Percentiles rank a stretch among this genome's conserved stretches.
phyloP scores from a whole-genome alignment of 2,888 invertebrate species.

The Gastrophysa polygoni region DNA sequence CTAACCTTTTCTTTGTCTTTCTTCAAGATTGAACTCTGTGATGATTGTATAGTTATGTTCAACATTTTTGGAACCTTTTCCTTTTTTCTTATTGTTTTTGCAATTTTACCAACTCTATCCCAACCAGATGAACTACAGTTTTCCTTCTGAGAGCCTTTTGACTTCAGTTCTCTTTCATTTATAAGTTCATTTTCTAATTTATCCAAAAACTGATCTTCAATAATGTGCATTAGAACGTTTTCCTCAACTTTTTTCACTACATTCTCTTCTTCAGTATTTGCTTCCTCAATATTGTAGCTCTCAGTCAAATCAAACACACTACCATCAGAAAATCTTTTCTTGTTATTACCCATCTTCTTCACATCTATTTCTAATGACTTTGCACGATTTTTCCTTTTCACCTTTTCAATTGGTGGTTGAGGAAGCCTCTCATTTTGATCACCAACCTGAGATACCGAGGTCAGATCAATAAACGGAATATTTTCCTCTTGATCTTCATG shows the following conservation, averaged over 20 bases:
- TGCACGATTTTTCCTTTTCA: slow-evolving; percentile 19
- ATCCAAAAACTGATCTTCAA: slow-evolving; percentile 47
- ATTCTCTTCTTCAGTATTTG: slow-evolving; percentile 38
- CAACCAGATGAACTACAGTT: slow-evolving; percentile 33
- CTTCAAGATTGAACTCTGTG: slow-evolving; percentile 3
- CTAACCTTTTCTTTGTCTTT: neutral
- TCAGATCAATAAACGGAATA: slow-evolving; percentile 10
- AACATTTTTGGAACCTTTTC: slow-evolving; percentile 32
- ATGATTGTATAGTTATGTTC: slow-evolving; percentile 29
- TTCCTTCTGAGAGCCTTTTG: slow-evolving; percentile 7
- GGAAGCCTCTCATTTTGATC: neutral
- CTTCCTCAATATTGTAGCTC: slow-evolving; percentile 40
- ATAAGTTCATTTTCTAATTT: slow-evolving; percentile 40
- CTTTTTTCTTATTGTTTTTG: slow-evolving; percentile 35
- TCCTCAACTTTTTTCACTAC: slow-evolving; percentile 34
- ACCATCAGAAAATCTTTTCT: slow-evolving; percentile 35
- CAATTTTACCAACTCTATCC: slow-evolving; percentile 42
- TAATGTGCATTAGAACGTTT: slow-evolving; percentile 41
- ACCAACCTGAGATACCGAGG: slow-evolving; percentile 25
- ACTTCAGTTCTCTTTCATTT: neutral
- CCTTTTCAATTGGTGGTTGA: neutral
- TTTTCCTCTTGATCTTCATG: neutral
- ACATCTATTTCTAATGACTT: slow-evolving; percentile 37
- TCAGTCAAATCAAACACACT: slow-evolving; percentile 24
- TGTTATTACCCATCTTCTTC: slow-evolving; percentile 22